phyloP scores from a whole-genome alignment of 2,797 vertebrate species.

The Atherinosoma microstoma region DNA sequence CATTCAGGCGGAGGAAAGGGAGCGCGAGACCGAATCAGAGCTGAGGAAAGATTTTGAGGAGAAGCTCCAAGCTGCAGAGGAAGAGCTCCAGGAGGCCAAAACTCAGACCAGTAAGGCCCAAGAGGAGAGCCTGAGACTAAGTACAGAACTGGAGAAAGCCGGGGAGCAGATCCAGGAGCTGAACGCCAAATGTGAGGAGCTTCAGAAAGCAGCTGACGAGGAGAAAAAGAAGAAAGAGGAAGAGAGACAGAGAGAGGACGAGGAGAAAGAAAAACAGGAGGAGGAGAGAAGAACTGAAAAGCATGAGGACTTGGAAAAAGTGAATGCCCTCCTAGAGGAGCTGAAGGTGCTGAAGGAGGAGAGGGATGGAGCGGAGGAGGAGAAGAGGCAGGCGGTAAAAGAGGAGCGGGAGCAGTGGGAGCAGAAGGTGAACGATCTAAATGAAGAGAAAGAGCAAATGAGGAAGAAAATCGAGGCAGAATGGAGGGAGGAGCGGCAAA shows the following conservation, averaged over 20 bases:
- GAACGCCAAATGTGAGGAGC: constrained; percentile 74
- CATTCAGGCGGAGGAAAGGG: constrained; percentile 83
- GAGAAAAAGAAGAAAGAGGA: constrained; percentile 56
- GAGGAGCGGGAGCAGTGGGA: constrained; percentile 81
- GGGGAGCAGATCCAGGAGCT: constrained; percentile 76
- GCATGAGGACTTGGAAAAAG: constrained; percentile 71
- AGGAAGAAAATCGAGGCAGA: constrained; percentile 86
- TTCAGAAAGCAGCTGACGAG: constrained; percentile 70
- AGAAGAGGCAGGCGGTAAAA: constrained; percentile 73
- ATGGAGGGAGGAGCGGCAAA: constrained; percentile 83
- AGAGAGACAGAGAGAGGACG: constrained; percentile 50
- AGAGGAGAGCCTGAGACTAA: constrained; percentile 70
- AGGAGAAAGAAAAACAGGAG: constrained; percentile 69
- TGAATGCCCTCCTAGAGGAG: constrained; percentile 75
- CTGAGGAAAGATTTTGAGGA: constrained; percentile 84
- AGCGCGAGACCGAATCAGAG: constrained; percentile 79
- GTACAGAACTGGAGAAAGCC: constrained; percentile 73
- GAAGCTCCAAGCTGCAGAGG: constrained; percentile 75
- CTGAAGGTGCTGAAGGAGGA: constrained; percentile 77
- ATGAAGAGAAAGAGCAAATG: constrained; percentile 82
- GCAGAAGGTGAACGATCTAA: constrained; percentile 79
- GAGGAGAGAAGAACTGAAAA: constrained; percentile 74
- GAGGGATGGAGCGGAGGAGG: constrained; percentile 71
- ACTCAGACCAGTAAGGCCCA: constrained; percentile 62
- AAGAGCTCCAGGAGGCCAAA: constrained; percentile 77